phyloP scores from a whole-genome alignment of 2,113 vertebrate genomes.

The Holacanthus passer region DNA sequence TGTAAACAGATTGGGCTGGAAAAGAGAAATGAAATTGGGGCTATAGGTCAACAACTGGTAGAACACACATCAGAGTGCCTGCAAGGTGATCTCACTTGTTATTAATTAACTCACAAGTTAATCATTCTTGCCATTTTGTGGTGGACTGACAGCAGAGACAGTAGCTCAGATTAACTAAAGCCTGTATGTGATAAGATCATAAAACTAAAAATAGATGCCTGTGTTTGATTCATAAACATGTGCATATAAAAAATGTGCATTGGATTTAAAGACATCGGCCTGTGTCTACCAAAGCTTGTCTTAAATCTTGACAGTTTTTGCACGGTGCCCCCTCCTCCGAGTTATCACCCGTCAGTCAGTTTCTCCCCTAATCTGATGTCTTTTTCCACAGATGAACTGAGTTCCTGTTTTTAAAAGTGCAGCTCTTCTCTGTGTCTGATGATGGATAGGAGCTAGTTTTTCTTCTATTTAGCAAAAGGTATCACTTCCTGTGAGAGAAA shows the following conservation, averaged over 20 bases:
- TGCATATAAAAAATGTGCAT: neutral
- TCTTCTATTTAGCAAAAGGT: neutral
- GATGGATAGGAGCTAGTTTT: neutral
- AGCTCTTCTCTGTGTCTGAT: neutral
- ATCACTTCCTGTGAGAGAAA: neutral
- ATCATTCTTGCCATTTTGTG: slow-evolving; percentile 41
- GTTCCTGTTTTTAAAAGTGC: neutral
- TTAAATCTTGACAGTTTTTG: too few species aligned
- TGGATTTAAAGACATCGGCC: neutral
- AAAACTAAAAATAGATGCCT: neutral
- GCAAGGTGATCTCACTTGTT: slow-evolving; percentile 9
- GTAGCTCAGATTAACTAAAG: slow-evolving; percentile 39
- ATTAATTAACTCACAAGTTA: slow-evolving; percentile 40
- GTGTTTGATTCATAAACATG: neutral
- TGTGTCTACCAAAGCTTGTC: too few species aligned
- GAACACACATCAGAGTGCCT: slow-evolving; percentile 12
- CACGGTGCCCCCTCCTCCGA: neutral
- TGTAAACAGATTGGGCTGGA: neutral
- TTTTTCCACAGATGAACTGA: neutral
- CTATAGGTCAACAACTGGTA: slow-evolving; percentile 27
- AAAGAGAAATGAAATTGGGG: neutral
- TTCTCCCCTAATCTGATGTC: neutral
- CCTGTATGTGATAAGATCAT: slow-evolving; percentile 11
- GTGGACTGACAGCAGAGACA: slow-evolving; percentile 25
- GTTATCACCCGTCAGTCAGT: neutral